Percentiles rank a stretch among this genome's conserved stretches.
Evolutionary conservation across 2,797 vertebrate genomes (phyloP).

Genomic region (Catharus ustulatus): DNA sequence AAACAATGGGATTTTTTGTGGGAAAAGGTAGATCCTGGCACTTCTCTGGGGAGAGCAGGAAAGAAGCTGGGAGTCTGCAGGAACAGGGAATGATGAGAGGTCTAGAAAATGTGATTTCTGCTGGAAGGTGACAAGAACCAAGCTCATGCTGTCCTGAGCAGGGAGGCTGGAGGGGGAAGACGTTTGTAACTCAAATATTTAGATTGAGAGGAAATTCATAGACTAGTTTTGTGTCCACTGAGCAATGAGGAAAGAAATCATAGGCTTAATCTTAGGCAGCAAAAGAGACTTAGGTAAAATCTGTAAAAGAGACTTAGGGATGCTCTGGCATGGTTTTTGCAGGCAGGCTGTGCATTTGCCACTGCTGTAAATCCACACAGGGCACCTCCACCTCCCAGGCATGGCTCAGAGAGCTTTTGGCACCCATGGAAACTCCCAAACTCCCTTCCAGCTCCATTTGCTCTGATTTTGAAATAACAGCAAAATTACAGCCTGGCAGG

Average conservation of each 20-base stretch:
- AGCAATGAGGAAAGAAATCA: background rate
- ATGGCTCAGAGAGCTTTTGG: background rate
- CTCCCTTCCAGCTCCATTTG: slow-evolving; percentile 16
- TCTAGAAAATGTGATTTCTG: background rate
- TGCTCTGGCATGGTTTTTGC: background rate
- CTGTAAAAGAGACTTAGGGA: background rate
- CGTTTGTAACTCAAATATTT: background rate
- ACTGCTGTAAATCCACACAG: background rate
- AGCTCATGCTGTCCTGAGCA: background rate
- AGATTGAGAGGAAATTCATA: background rate
- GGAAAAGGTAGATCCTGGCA: background rate
- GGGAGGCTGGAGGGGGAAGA: background rate
- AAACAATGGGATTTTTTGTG: background rate
- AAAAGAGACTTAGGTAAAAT: background rate
- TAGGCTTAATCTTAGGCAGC: background rate
- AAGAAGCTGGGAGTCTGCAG: background rate
- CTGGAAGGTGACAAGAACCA: background rate
- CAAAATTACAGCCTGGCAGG: slow-evolving; percentile 45
- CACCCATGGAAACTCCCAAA: background rate
- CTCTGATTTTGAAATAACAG: slow-evolving; percentile 23
- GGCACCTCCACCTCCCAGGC: background rate
- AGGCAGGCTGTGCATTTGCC: background rate
- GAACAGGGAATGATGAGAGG: background rate
- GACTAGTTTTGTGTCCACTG: background rate
- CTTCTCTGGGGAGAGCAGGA: fast-evolving